Conservation (phyloP, 2,797 vertebrate species). For the Liparis tanakae region DNA sequence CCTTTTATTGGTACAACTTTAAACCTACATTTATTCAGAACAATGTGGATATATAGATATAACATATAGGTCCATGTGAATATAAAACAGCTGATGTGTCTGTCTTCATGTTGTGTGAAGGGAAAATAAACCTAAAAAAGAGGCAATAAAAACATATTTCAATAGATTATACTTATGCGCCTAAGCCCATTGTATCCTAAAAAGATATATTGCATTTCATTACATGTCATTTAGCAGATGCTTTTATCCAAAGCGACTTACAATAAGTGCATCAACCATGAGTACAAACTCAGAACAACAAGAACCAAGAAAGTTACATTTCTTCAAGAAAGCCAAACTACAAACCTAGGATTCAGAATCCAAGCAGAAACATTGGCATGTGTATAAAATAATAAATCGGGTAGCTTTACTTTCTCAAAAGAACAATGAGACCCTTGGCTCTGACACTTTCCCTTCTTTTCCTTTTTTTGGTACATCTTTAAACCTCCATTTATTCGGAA, state of each 20-base stretch:
- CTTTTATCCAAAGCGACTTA: too few relatives aligned
- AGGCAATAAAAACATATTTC: background rate
- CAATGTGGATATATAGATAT: too few relatives aligned
- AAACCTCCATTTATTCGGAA: constrained; percentile 44
- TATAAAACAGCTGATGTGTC: too few relatives aligned
- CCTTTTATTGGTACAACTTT: constrained; percentile 34
- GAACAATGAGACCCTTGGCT: constrained; percentile 23
- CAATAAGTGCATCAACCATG: too few relatives aligned
- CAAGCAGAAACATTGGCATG: constrained; percentile 22
- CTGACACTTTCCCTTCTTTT: constrained; percentile 22
- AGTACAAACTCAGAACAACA: too few relatives aligned
- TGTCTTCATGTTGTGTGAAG: constrained; percentile 22
- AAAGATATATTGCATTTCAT: background rate
- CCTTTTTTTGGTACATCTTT: constrained; percentile 31
- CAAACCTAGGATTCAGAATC: background rate
- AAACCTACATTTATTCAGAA: constrained; percentile 44
- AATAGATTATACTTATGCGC: background rate
- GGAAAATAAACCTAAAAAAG: constrained; percentile 23
- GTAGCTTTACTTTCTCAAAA: constrained; percentile 19
- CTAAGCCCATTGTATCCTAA: too few relatives aligned
- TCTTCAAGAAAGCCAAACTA: too few relatives aligned
- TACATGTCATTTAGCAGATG: too few relatives aligned
- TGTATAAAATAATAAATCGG: constrained; percentile 8
- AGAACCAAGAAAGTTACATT: too few relatives aligned
- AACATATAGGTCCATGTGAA: too few relatives aligned